Base-by-base conservation (phyloP, 2,888 invertebrate genomes). In the Lepidocyrtoides sp. region DNA sequence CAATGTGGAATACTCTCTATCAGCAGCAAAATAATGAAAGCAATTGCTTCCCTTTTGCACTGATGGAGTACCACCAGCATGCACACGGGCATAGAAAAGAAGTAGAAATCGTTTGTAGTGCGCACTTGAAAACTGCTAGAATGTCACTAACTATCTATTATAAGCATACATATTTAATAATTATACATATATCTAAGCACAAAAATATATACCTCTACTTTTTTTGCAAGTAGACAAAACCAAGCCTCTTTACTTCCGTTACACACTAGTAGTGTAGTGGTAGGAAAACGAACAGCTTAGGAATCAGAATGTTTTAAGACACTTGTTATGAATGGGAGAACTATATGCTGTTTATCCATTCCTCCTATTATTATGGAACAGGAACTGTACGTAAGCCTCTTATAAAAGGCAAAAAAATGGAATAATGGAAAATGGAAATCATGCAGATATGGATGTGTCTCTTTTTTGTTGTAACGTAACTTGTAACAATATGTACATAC, bases 251-350 rank as follows among this genome's bases (percentile, higher is more conserved):
- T 63, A 63, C 36, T 36, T 75, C 51, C 20, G 66, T 66, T 32
- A 36, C 17, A n/a, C 75, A 48, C 10, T 41, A 75, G 60, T 41
- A n/a, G n/a, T n/a, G n/a, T n/a, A n/a, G n/a, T n/a, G 85, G 54
- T 5, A 75, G 85, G n/a, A 66, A 75, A 75, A 57, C 57, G 75
- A 86, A 44, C 23, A 60, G 75, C 75, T 75, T 86, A 75, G 66
- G 85, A 75, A 75, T 54, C 57, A 75, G 36, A 84, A 82, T 57
- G 29, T 10, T 54, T 1, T n/a, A 17, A 75, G 72, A 75, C 23
- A 48, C 75, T 3, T 75, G 20, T 57, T n/a, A n/a, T n/a, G 10
- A 48, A 48, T 17, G 20, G 57, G 20, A 57, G 20, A 57, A 10
- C 20, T 57, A 5, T 57, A n/a, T n/a, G 2, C 48, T 29, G 66